A percentile compares a stretch with the other conserved stretches of the same genome.
Conservation (phyloP, 2,888 invertebrate species). For the Acleris cristana region DNA sequence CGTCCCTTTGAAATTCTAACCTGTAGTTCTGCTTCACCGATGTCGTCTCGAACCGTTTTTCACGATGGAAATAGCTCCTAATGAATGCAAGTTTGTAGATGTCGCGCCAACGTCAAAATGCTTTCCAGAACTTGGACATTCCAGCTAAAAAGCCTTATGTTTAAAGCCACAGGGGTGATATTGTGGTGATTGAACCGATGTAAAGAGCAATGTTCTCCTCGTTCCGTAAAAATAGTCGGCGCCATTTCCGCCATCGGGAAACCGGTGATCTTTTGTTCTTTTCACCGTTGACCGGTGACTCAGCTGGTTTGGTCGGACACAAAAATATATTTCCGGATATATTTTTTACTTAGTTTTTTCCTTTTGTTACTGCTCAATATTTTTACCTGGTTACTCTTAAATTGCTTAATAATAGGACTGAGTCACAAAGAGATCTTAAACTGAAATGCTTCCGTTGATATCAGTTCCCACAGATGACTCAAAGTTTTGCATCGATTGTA, state of each 20-base stretch:
- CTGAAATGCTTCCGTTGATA: slow-evolving; percentile 23
- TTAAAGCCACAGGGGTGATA: slow-evolving; percentile 59
- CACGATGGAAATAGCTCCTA: slow-evolving; percentile 66
- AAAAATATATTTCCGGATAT: slow-evolving; percentile 28
- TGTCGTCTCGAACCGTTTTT: slow-evolving; percentile 57
- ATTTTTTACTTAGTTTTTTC: slow-evolving; percentile 13
- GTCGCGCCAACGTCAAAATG: slow-evolving; percentile 45
- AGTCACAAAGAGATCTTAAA: slow-evolving; percentile 18
- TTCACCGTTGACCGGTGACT: slow-evolving; percentile 52
- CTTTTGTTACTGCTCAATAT: not conserved
- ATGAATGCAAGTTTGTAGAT: slow-evolving; percentile 59
- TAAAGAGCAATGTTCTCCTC: slow-evolving; percentile 59
- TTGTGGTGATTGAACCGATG: slow-evolving; percentile 49
- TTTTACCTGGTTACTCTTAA: slow-evolving; percentile 14
- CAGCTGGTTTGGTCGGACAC: slow-evolving; percentile 50
- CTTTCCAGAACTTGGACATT: slow-evolving; percentile 37
- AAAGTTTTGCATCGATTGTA: slow-evolving; percentile 22
- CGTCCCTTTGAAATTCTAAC: slow-evolving; percentile 56
- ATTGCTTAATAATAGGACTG: not conserved
- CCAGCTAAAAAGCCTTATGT: slow-evolving; percentile 40
- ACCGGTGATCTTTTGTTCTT: slow-evolving; percentile 71
- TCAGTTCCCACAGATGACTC: slow-evolving; percentile 21
- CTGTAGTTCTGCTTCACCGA: slow-evolving; percentile 56
- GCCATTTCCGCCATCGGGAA: slow-evolving; percentile 76
- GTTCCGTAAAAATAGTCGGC: slow-evolving; percentile 74